Base-by-base conservation (phyloP, 2,113 vertebrate genomes). In the Aix galericulata region DNA sequence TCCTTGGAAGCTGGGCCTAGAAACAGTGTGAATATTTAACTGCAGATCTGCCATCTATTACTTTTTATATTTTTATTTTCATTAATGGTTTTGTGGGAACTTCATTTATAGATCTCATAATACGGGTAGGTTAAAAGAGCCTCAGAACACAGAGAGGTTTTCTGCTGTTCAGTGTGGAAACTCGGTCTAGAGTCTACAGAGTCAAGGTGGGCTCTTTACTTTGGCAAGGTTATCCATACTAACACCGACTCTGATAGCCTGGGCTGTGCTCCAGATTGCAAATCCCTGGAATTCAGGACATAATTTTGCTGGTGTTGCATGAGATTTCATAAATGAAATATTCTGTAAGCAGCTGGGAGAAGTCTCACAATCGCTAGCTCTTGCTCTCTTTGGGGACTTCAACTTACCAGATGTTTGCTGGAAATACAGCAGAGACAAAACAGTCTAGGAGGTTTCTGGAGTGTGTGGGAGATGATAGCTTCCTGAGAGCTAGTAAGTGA, bases 231-330 rank as follows among this genome's bases (percentile, higher is more conserved):
- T 92, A 93, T 56, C 73, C 69, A 44, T 59, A 63, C 23, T 81
- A 90, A 88, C 27, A 88, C 36, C 20, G 44, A 64, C 71, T 75
- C 62, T 21, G 31, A 34, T 20, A 89, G 63, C 58, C 59, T 82
- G n/a, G 62, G 83, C 75, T 82, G 48, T 0, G 2, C 13, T 75
- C 56, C 67, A 91, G 72, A 34, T 69, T 93, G 82, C 73, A 87
- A 86, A 77, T 94, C 50, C 86, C n/a, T 87, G 79, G 23, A 88
- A 76, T 76, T 90, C 82, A 88, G 50, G 29, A 58, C 66, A 72
- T 78, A 75, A 78, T 59, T 96, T 76, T 72, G 32, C 56, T 77
- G 32, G 38, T 91, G 84, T 77, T 6, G 1, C n/a, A 13, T 34
- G 83, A 86, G 71, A 78, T 4, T 50, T 50, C 48, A 50, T 23